A percentile compares a stretch with the other conserved stretches of the same genome.
Evolutionary conservation across 2,797 vertebrate species (phyloP).

Genomic region (Enteromius afrohamiltoni): DNA sequence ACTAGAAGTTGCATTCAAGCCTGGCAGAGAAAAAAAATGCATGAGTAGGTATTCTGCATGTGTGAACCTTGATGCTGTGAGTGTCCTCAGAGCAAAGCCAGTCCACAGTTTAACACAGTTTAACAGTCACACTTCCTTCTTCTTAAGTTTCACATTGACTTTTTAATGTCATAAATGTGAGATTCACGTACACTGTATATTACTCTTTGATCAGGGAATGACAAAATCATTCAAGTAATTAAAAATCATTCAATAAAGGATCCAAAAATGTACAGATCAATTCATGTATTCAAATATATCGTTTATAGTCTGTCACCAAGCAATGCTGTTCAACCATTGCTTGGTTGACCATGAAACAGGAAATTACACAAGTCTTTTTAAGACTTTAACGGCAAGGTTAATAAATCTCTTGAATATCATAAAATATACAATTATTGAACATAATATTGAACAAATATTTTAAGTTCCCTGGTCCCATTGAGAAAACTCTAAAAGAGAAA

Average conservation of each 20-base stretch:
- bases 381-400: neutral
- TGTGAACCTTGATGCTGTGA: neutral
- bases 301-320: neutral
- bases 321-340: neutral
- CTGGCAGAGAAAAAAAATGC: neutral
- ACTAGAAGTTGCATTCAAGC: neutral
- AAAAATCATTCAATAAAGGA: neutral
- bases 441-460: too few relatives aligned
- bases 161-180: neutral
- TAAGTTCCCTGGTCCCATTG: neutral
- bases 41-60: conserved; percentile 3
- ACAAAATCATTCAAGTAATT: neutral
- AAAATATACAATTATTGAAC: neutral
- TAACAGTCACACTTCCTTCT: neutral
- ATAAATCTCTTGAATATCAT: neutral
- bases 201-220: neutral
- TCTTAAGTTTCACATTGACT: neutral
- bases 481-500: neutral
- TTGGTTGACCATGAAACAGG: neutral
- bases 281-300: neutral
- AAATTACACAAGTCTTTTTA: neutral
- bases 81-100: neutral
- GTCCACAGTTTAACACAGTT: neutral
- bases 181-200: neutral
- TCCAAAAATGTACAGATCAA: neutral